phyloP scores from a whole-genome alignment of 1,140 invertebrate genomes.

The Ips typographus region DNA sequence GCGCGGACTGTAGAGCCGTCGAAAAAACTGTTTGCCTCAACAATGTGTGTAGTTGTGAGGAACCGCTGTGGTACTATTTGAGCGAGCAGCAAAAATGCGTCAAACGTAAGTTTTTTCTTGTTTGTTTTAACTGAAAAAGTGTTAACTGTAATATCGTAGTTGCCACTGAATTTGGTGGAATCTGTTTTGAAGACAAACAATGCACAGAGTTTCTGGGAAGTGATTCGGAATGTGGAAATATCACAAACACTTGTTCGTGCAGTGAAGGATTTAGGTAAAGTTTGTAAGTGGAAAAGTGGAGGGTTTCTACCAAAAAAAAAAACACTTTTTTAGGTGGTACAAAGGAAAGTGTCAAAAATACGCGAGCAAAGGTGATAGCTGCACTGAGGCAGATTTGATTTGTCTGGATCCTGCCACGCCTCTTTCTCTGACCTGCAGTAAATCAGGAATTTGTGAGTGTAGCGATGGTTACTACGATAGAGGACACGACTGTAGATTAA shows the following conservation, averaged over 20 bases:
- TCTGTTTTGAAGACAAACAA: slow-evolving; percentile 15
- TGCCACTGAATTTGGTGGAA: slow-evolving; percentile 17
- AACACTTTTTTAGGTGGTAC: slow-evolving; percentile 18
- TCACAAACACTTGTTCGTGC: slow-evolving; percentile 14
- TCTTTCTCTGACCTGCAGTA: slow-evolving; percentile 14
- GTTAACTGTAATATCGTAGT: slow-evolving; percentile 17
- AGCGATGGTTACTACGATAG: slow-evolving; percentile 28
- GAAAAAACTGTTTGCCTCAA: slow-evolving; percentile 19
- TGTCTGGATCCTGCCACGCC: slow-evolving; percentile 23
- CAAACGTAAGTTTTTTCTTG: slow-evolving; percentile 15
- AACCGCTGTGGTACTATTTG: background rate
- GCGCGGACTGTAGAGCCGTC: background rate
- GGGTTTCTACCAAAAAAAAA: no score
- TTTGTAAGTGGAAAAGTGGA: no score
- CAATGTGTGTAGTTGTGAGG: slow-evolving; percentile 8
- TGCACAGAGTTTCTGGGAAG: slow-evolving; percentile 16
- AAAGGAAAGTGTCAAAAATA: slow-evolving; percentile 21
- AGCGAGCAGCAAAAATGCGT: slow-evolving; percentile 2
- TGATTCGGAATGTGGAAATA: slow-evolving; percentile 7
- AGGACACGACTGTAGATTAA: slow-evolving; percentile 20
- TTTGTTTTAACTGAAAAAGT: background rate
- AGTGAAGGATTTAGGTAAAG: slow-evolving; percentile 9
- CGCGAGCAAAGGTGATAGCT: slow-evolving; percentile 15
- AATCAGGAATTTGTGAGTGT: slow-evolving; percentile 15
- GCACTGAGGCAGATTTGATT: background rate